These are phyloP conservation scores for Agrilus planipennis DNA, from an alignment of 1,140 invertebrate genomes.

Conservation along the genomic window DNA sequence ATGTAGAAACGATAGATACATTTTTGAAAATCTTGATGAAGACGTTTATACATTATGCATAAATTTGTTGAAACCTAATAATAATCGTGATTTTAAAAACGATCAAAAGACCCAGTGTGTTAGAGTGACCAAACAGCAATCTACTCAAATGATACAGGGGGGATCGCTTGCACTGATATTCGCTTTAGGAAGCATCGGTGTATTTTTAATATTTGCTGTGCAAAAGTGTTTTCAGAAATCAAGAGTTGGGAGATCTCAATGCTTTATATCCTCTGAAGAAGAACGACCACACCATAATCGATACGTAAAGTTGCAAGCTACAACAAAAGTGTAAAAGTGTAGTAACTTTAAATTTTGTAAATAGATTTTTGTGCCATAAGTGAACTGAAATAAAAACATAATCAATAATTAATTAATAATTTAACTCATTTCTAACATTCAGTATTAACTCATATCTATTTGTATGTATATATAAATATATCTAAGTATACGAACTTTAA, in stretches of 20 bases:
- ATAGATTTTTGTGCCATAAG: too few species aligned
- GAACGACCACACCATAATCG: constrained; percentile 38
- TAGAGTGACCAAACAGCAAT: constrained; percentile 35
- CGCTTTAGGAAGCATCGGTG: not conserved
- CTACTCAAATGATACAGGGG: constrained; percentile 31
- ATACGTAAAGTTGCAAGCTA: constrained; percentile 49
- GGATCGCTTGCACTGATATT: constrained; percentile 39
- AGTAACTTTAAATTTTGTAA: too few species aligned
- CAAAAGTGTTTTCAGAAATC: constrained; percentile 3
- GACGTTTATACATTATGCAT: constrained; percentile 34
- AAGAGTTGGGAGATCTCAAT: constrained; percentile 33
- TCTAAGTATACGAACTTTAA: too few species aligned
- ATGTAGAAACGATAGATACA: constrained; percentile 27
- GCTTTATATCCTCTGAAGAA: constrained; percentile 40
- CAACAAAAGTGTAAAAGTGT: too few species aligned
- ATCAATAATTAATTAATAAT: too few species aligned
- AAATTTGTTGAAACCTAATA: constrained; percentile 18
- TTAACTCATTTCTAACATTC: too few species aligned
- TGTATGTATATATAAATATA: too few species aligned
- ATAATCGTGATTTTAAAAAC: constrained; percentile 7
- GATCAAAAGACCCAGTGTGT: constrained; percentile 39
- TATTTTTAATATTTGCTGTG: constrained; percentile 2
- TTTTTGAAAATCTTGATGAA: constrained; percentile 24
- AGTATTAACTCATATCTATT: too few species aligned
- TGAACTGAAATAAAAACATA: too few species aligned